Percentiles rank a stretch among this genome's conserved stretches.
Conservation (phyloP, 2,888 invertebrate species). For the Meandrusa payeni region DNA sequence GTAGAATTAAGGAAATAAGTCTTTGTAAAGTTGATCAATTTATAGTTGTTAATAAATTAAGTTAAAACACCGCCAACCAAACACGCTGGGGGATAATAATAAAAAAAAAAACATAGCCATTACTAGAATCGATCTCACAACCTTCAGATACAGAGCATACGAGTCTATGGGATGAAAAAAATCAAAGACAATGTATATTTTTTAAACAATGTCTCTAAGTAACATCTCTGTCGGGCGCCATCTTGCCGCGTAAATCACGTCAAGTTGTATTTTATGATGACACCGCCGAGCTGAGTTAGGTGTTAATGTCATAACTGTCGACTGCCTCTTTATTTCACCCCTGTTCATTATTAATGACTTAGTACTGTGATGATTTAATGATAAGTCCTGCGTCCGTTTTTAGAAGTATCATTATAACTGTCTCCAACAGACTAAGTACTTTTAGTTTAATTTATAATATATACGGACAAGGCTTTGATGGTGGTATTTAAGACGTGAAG, state of each 20-base stretch:
- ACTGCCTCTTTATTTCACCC: constrained; percentile 43
- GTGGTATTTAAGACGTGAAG: too few relatives aligned
- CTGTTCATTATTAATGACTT: constrained; percentile 42
- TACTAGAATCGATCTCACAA: too few relatives aligned
- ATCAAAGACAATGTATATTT: constrained; percentile 11
- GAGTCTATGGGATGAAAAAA: constrained; percentile 2
- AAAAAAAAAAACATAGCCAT: too few relatives aligned
- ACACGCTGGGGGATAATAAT: too few relatives aligned
- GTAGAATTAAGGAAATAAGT: too few relatives aligned
- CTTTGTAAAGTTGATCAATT: too few relatives aligned
- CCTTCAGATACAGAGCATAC: too few relatives aligned
- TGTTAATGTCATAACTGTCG: constrained; percentile 56
- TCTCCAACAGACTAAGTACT: too few relatives aligned
- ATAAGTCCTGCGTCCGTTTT: constrained; percentile 27
- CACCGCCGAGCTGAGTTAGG: constrained; percentile 41
- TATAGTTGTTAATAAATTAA: too few relatives aligned
- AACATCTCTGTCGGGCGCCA: constrained; percentile 27
- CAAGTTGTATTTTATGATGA: constrained; percentile 50
- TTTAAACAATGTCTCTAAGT: constrained; percentile 20
- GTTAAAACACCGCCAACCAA: too few relatives aligned
- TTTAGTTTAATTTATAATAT: too few relatives aligned
- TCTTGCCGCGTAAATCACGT: constrained; percentile 46
- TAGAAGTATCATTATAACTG: neutral
- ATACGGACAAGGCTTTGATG: too few relatives aligned
- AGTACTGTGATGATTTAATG: constrained; percentile 44